These are phyloP conservation scores for Bombycilla garrulus DNA, from an alignment of 2,113 vertebrate genomes.

Conservation along the genomic window DNA sequence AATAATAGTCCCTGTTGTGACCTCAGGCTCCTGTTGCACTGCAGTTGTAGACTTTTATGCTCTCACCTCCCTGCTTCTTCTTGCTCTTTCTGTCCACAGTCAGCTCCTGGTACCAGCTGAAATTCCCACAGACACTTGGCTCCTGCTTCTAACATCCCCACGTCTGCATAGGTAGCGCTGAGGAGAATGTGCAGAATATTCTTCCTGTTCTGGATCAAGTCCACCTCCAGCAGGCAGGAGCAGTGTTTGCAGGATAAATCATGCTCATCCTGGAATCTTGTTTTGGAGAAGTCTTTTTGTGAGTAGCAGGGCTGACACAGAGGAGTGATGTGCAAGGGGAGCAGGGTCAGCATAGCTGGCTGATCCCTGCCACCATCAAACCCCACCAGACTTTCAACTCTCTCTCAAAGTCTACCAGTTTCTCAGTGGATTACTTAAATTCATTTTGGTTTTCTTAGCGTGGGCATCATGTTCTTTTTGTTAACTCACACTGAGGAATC, in stretches of 20 bases:
- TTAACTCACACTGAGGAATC: not conserved
- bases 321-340: not conserved
- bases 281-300: fast-evolving
- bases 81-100: not conserved
- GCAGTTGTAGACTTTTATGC: not conserved
- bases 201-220: not conserved
- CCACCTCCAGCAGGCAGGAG: not conserved
- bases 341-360: not conserved
- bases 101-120: not conserved
- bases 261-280: fast-evolving
- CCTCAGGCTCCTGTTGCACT: not conserved
- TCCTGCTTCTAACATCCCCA: not conserved
- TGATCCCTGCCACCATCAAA: fast-evolving
- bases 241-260: not conserved
- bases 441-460: fast-evolving
- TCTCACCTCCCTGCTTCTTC: not conserved
- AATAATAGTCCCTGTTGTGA: not conserved
- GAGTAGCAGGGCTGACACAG: not conserved
- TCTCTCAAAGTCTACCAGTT: not conserved
- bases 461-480: not conserved
- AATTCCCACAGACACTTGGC: not conserved
- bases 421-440: not conserved
- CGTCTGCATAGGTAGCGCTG: fast-evolving
- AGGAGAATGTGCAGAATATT: not conserved
- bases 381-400: not conserved